phyloP scores from a whole-genome alignment of 1,140 invertebrate species.

The Psix sp. region DNA sequence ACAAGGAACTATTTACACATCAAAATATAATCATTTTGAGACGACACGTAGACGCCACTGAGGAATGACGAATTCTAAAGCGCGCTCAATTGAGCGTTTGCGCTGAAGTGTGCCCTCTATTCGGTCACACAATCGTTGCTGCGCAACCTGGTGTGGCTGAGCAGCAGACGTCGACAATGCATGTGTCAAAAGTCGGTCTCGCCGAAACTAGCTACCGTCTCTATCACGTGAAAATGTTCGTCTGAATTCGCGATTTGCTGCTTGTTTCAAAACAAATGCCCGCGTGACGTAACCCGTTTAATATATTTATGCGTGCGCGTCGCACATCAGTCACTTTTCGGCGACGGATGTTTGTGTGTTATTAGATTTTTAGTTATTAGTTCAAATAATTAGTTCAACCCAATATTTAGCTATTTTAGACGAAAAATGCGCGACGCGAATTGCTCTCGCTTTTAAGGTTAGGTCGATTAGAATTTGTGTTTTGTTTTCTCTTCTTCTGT shows the following conservation, averaged over 20 bases:
- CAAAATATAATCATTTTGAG: constrained; percentile 1
- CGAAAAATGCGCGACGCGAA: background rate
- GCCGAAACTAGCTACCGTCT: too few relatives aligned
- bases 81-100: background rate
- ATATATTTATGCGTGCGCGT: constrained; percentile 14
- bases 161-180: background rate
- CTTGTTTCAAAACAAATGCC: constrained; percentile 6
- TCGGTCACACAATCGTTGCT: background rate
- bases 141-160: background rate
- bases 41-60: background rate
- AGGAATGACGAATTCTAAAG: background rate
- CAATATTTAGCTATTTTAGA: background rate
- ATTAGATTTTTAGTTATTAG: constrained; percentile 20
- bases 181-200: constrained; percentile 7
- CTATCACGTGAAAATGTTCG: constrained; percentile 21
- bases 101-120: background rate
- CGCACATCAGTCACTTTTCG: background rate
- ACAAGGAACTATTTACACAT: too few relatives aligned
- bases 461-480: background rate
- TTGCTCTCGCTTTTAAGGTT: background rate
- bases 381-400: constrained; percentile 3
- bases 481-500: background rate
- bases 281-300: background rate
- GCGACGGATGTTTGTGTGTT: constrained; percentile 11
- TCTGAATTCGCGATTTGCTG: constrained; percentile 1